Base-by-base conservation (phyloP, 2,797 vertebrate genomes). In the Acropternis orthonyx region DNA sequence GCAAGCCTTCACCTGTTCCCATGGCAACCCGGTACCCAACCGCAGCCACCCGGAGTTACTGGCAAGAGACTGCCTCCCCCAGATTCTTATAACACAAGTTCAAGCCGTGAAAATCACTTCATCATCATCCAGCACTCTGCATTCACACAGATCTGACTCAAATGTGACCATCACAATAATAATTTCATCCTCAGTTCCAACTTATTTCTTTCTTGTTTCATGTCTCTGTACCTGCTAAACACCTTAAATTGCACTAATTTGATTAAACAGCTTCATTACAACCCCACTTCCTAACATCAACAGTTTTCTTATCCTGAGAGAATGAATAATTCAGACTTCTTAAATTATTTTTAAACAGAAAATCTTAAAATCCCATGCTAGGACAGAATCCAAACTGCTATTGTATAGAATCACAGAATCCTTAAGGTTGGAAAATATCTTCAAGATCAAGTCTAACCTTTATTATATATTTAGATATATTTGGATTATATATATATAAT, bases 11-110 rank as follows among this genome's bases (percentile, higher is more conserved):
- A 66, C 91, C 93, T 14, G 98, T 99, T 98, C 92, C 99, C 98
- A 96, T 97, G 96, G 98, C 97, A 99, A 99, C 98, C 88, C 23
- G 72, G 96, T 98, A 97, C 98, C 97, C 97, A 98, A 92, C 96
- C 26, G 52, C 92, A 97, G 96, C 95, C 43, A 81, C 97, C 98
- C 97, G 34, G 93, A 97, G 97, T 98, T 96, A 96, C 83, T 96
- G 95, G 92, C 54, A 75, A 61, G 66, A 96, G 78, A 96, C 78
- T 97, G 91, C 77, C 83, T 97, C 93, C 92, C 79, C 71, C 87
- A 71, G 83, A 84, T 74, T 96, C 96, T 93, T 85, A 72, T 30
- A 92, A 76, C 56, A 36, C 74, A 81, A 88, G 27, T 88, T 96
- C 92, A 94, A 94, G 92, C 78, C 87, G 92, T 1, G 30, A 94